These are phyloP conservation scores for Lanius collurio DNA, from an alignment of 2,113 vertebrate genomes.

Conservation along the genomic window DNA sequence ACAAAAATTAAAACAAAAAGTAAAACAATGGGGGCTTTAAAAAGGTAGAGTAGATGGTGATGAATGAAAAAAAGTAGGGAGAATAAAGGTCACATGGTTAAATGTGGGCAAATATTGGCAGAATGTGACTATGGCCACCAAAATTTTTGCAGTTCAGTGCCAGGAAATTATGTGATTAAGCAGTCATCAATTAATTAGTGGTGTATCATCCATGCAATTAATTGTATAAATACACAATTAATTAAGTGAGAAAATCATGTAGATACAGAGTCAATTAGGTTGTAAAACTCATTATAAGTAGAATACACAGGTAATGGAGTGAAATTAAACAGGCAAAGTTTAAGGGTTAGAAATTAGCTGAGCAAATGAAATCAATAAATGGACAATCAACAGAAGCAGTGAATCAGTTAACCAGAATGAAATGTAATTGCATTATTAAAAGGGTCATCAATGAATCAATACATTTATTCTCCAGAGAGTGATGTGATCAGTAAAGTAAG, in stretches of 20 bases:
- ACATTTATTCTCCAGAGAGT: not conserved
- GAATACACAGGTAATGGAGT: not conserved
- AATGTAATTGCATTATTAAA: slow-evolving; percentile 21
- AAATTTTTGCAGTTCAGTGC: not conserved
- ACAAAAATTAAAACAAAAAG: not conserved
- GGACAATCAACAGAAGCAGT: not conserved
- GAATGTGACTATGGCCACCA: not conserved
- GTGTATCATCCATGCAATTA: slow-evolving; percentile 26
- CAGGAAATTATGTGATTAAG: not conserved
- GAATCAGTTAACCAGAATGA: not conserved
- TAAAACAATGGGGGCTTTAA: not conserved
- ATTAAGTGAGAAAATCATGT: slow-evolving; percentile 18
- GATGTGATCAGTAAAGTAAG: not conserved
- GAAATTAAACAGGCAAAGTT: slow-evolving; percentile 36
- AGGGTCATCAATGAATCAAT: not conserved
- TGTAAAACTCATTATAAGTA: slow-evolving; percentile 25
- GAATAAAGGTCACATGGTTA: not conserved
- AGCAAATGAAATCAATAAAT: slow-evolving; percentile 40
- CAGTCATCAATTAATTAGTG: slow-evolving; percentile 6
- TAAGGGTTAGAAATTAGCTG: slow-evolving; percentile 39
- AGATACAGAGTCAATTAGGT: not conserved
- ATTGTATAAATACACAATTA: slow-evolving; percentile 36
- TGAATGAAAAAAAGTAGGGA: not conserved
- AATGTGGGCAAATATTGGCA: not conserved
- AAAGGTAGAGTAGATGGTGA: not conserved